These are phyloP conservation scores for Desoria tigrina DNA, from an alignment of 2,888 invertebrate genomes.

Conservation along the genomic window DNA sequence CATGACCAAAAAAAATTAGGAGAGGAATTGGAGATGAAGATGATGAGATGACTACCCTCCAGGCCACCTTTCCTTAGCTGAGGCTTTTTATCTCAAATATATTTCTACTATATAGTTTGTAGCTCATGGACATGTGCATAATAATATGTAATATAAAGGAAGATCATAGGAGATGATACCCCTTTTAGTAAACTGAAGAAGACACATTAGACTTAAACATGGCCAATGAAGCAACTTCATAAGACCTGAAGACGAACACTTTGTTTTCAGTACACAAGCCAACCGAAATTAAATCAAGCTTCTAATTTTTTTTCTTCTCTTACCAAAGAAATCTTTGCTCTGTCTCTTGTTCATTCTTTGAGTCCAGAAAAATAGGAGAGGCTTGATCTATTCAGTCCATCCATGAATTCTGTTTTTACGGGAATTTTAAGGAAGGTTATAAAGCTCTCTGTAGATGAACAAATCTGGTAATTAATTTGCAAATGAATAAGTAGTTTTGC, in stretches of 20 bases:
- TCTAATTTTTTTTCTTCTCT: not conserved
- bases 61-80: conserved; percentile 20
- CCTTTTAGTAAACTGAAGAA: not conserved
- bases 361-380: too few species aligned
- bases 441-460: too few species aligned
- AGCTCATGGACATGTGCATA: too few species aligned
- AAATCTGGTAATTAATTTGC: too few species aligned
- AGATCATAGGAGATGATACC: not conserved
- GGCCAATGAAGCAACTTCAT: conserved; percentile 4
- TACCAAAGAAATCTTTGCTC: not conserved
- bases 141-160: too few species aligned
- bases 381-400: too few species aligned
- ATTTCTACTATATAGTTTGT: too few species aligned
- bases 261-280: not conserved
- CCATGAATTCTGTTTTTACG: too few species aligned
- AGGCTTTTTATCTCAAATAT: too few species aligned
- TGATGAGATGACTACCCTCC: conserved; percentile 27
- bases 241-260: not conserved
- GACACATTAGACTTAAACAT: conserved; percentile 7
- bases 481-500: too few species aligned
- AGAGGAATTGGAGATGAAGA: conserved; percentile 7
- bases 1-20: conserved; percentile 28
- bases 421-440: too few species aligned
- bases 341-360: not conserved
- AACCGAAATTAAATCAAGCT: not conserved